These are phyloP conservation scores for Megastigmus dorsalis DNA, from an alignment of 2,888 invertebrate genomes.

Conservation along the genomic window DNA sequence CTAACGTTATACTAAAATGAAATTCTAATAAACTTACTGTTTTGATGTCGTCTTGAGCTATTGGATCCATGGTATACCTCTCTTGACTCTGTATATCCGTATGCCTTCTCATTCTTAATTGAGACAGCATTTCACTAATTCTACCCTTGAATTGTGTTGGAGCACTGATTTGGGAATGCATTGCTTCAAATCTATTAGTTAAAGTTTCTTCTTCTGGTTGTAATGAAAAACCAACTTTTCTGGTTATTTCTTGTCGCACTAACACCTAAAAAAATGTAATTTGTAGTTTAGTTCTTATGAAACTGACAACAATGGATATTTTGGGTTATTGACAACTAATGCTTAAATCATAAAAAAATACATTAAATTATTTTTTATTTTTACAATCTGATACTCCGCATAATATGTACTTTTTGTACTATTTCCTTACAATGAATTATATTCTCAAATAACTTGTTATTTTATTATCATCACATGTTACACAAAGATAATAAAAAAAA, in stretches of 20 bases:
- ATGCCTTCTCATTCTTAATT: conserved; percentile 84
- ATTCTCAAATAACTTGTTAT: too few relatives aligned
- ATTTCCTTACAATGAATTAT: too few relatives aligned
- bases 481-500: not conserved
- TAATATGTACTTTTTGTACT: too few relatives aligned
- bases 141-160: conserved; percentile 96
- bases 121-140: conserved; percentile 91
- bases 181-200: conserved; percentile 89
- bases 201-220: conserved; percentile 93
- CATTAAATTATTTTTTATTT: not conserved
- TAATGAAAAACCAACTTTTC: conserved; percentile 91
- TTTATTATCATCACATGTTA: too few relatives aligned
- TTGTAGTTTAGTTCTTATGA: not conserved
- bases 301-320: not conserved
- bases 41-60: conserved; percentile 78
- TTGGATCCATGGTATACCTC: conserved; percentile 85
- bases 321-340: too few relatives aligned
- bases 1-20: too few relatives aligned
- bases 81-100: conserved; percentile 79
- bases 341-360: too few relatives aligned
- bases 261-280: conserved; percentile 79
- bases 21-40: conserved; percentile 69
- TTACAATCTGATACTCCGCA: too few relatives aligned
- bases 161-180: conserved; percentile 90
- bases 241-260: conserved; percentile 89